Evolutionary conservation across 1,140 invertebrate species (phyloP), one percentile per base, ranked within the genome.

Genomic region (Zaprionus lachaisei): DNA sequence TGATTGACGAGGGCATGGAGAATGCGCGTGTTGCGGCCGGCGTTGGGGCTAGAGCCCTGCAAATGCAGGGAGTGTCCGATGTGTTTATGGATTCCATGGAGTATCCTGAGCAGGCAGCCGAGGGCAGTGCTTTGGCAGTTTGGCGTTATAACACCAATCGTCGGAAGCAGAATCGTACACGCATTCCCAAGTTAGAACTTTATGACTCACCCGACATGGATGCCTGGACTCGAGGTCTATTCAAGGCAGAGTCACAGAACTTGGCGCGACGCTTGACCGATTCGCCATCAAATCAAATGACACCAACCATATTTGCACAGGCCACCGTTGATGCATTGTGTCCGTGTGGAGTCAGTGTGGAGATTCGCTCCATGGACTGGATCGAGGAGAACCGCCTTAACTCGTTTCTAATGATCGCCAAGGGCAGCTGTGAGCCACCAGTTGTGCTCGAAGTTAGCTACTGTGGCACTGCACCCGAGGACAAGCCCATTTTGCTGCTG

Each of bases 281-380:
- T 92, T 95, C 96, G 17, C 97, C 98, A 1, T 95, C 97, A 0
- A 99, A 99, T 93, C 91, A 95, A 67, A 95, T 99, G 94, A 98
- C 97, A 3, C 98, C 98, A 1, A 96, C 96, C 1, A 95, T 95
- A 60, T 99, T 98, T 93, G 95, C 96, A 12, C 93, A 97, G 62
- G 81, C 92, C 1, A 93, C 94, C 5, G 94, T 94, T 12, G 94
- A 94, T 75, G 93, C 93, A 2, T 65, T 94, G 47, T 94, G 93
- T 41, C 94, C 94, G 0, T 94, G 94, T 57, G 93, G 94, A 7
- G 94, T 97, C 2, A 94, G 94, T 2, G 95, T 97, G n/a, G 93
- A 95, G 70, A 93, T 96, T 44, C 95, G 95, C n/a, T 95, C 96
- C 69, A 94, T 92, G 91, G 91, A 92, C 28, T 92, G 91, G 91